Conservation (phyloP, 2,888 invertebrate genomes). For the Hemaris fuciformis region DNA sequence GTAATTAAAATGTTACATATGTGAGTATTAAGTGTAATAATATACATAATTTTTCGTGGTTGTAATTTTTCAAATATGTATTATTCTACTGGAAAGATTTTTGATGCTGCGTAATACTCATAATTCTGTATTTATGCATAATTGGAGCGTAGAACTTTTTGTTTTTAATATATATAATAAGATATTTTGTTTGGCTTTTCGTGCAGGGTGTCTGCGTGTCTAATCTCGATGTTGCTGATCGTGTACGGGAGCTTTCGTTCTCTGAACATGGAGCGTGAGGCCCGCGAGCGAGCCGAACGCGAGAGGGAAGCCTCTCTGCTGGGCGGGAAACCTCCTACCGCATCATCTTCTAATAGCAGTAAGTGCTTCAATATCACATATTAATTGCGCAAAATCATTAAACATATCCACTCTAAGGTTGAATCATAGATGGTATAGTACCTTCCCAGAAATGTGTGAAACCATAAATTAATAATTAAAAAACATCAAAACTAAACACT, state of each 20-base stretch:
- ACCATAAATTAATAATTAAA: too few relatives aligned
- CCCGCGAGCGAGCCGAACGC: constrained; percentile 90
- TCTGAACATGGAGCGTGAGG: constrained; percentile 97
- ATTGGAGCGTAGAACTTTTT: too few relatives aligned
- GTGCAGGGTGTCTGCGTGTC: constrained; percentile 93
- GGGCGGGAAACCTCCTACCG: constrained; percentile 72
- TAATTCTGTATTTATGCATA: too few relatives aligned
- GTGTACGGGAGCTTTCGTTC: constrained; percentile 99
- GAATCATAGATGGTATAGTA: too few relatives aligned
- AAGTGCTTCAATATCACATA: constrained; percentile 38
- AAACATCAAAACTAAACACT: too few relatives aligned
- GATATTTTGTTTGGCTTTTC: neutral
- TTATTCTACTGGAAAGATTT: too few relatives aligned
- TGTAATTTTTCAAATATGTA: neutral
- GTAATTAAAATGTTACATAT: neutral
- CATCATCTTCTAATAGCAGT: constrained; percentile 60
- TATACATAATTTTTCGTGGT: neutral
- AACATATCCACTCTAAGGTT: too few relatives aligned
- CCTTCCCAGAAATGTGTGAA: too few relatives aligned
- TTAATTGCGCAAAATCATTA: too few relatives aligned
- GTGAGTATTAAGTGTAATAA: neutral
- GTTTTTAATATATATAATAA: too few relatives aligned
- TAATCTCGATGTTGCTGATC: constrained; percentile 97
- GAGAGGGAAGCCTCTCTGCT: constrained; percentile 85
- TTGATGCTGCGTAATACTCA: too few relatives aligned